Evolutionary conservation across 2,888 invertebrate species (phyloP).

Genomic region (Brenthis ino): DNA sequence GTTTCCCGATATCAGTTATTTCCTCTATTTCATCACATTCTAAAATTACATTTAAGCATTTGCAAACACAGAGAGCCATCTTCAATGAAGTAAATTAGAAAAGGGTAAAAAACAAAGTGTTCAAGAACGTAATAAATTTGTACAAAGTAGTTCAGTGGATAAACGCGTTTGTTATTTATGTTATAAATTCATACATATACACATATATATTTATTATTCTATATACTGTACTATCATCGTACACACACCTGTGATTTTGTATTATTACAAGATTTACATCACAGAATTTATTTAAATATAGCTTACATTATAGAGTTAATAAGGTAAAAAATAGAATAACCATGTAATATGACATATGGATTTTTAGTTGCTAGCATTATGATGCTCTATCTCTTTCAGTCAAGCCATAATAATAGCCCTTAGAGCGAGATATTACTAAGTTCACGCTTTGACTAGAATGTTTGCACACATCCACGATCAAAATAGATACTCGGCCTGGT

Average conservation of each 20-base stretch:
- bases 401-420: neutral
- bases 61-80: constrained; percentile 86
- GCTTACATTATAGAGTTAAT: neutral
- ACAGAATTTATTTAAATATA: constrained; percentile 3
- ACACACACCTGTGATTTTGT: constrained; percentile 42
- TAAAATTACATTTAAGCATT: constrained; percentile 88
- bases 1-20: constrained; percentile 79
- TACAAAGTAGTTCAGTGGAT: constrained; percentile 54
- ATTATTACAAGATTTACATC: constrained; percentile 2
- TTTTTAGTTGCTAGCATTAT: neutral
- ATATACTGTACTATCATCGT: constrained; percentile 33
- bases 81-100: constrained; percentile 30
- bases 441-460: neutral
- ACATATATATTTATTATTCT: constrained; percentile 43
- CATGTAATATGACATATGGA: neutral
- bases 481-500: constrained; percentile 1
- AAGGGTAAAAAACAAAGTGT: constrained; percentile 62
- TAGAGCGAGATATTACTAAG: constrained; percentile 1
- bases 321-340: constrained; percentile 13
- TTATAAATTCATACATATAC: constrained; percentile 40
- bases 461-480: constrained; percentile 11
- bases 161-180: constrained; percentile 51
- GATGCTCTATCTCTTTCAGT: constrained; percentile 26
- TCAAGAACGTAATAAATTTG: constrained; percentile 59
- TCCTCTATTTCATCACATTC: constrained; percentile 83